Conservation (phyloP, 2,113 vertebrate genomes). For the Callipepla squamata region DNA sequence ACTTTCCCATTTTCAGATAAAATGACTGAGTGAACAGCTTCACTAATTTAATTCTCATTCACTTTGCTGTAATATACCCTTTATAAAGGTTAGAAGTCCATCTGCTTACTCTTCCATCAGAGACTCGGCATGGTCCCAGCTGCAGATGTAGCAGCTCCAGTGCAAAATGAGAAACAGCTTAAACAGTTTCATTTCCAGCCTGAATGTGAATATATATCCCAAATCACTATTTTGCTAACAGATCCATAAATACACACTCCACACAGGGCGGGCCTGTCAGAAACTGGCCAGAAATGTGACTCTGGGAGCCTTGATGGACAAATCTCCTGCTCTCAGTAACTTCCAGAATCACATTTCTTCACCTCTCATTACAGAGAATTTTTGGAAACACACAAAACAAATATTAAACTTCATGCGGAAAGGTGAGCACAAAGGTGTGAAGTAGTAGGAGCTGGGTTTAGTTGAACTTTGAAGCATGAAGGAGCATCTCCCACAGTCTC, state of each 20-base stretch:
- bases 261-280: neutral
- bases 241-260: constrained; percentile 43
- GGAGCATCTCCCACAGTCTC: neutral
- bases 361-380: neutral
- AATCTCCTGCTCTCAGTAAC: neutral
- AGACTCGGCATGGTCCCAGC: constrained; percentile 21
- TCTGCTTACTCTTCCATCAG: constrained; percentile 59
- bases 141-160: constrained; percentile 60
- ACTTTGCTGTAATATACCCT: constrained; percentile 41
- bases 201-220: constrained; percentile 19
- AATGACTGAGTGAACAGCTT: neutral
- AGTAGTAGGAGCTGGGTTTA: neutral
- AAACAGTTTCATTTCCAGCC: constrained; percentile 30
- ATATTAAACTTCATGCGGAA: neutral
- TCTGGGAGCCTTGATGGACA: neutral
- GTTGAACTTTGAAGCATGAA: neutral
- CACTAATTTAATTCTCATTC: constrained; percentile 62
- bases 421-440: neutral
- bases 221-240: constrained; percentile 38
- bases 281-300: neutral
- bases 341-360: neutral
- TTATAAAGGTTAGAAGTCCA: constrained; percentile 72
- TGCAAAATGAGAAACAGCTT: constrained; percentile 34
- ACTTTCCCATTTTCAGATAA: constrained; percentile 32
- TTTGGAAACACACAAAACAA: neutral